Evolutionary conservation across 2,888 invertebrate genomes (phyloP), one percentile per base, ranked within the genome.

Genomic region (Ischnura elegans): DNA sequence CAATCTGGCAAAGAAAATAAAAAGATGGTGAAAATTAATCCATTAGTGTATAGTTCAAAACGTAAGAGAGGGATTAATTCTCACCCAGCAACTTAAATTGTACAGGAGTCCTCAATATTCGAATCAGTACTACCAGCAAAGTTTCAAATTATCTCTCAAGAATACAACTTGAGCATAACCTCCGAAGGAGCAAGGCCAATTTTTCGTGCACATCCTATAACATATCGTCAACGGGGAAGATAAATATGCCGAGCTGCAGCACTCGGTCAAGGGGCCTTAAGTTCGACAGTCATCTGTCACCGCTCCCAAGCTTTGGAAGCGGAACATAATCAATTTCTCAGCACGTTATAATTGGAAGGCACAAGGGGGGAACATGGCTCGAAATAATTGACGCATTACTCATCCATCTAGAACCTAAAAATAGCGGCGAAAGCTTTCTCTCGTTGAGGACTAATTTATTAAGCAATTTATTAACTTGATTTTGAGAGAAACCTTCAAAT

Each of bases 281-380:
- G 86, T 86, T 86, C 86, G 86, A 46, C 43, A 46, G 86, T 43
- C 25, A 86, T 86, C 86, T 86, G 86, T 86, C 86, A 25, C 25
- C 86, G 45, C 46, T 29, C 76, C 46, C 86, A 10, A 86, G 25
- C 86, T 45, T 86, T 25, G 45, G 86, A 86, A 86, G 86, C 85
- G 85, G 86, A 36, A 25, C 45, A 86, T 86, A 86, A 86, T 86
- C 86, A 46, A 86, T 86, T 86, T 86, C 45, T 86, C 86, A 86
- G 86, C 86, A 46, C 86, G 86, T 46, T 45, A 46, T 86, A 86
- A 86, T 86, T 86, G 46, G 86, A 86, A 6, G 46, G n/a, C 46
- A n/a, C 86, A 43, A 45, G 76, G 13, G 25, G 76, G 36, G 2
- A 76, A 36, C 29, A 36, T 29, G 61, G 36, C 4, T 5, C 76